phyloP scores from a whole-genome alignment of 2,797 vertebrate genomes.

The Euphonia xanthogaster region DNA sequence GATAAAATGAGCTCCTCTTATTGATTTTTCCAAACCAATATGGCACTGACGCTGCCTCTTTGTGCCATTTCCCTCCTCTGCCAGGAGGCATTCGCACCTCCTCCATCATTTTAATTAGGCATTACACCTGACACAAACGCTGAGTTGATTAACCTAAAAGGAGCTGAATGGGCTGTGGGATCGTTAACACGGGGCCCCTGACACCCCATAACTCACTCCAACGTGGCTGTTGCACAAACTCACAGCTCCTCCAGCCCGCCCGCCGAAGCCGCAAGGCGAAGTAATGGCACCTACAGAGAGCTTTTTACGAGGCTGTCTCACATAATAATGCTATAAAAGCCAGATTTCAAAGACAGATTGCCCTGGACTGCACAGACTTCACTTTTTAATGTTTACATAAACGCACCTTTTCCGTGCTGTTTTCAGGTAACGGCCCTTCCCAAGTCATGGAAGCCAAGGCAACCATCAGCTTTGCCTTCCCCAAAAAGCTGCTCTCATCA shows the following conservation, averaged over 20 bases:
- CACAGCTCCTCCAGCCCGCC: conserved; percentile 59
- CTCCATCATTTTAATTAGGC: conserved; percentile 83
- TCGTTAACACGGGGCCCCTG: conserved; percentile 75
- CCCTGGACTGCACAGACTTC: conserved; percentile 58
- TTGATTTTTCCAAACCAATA: conserved; percentile 84
- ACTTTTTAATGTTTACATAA: conserved; percentile 76
- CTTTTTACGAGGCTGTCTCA: conserved; percentile 63
- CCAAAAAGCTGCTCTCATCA: neutral
- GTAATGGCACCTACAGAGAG: conserved; percentile 74
- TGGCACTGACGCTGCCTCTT: conserved; percentile 71
- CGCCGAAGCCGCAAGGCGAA: conserved; percentile 36
- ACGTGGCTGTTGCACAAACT: conserved; percentile 75
- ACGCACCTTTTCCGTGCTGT: neutral
- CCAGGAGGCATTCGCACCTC: conserved; percentile 68
- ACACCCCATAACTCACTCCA: conserved; percentile 77
- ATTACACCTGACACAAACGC: conserved; percentile 83
- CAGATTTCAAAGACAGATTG: conserved; percentile 70
- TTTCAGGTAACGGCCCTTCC: neutral
- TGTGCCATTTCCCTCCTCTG: conserved; percentile 77
- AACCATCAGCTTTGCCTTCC: neutral
- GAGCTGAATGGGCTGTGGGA: conserved; percentile 75
- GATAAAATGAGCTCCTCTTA: conserved; percentile 80
- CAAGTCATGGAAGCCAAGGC: neutral
- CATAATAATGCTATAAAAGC: conserved; percentile 69
- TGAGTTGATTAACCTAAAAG: conserved; percentile 84